Conservation (phyloP, 2,113 vertebrate genomes). For the Pterocles burchelli region DNA sequence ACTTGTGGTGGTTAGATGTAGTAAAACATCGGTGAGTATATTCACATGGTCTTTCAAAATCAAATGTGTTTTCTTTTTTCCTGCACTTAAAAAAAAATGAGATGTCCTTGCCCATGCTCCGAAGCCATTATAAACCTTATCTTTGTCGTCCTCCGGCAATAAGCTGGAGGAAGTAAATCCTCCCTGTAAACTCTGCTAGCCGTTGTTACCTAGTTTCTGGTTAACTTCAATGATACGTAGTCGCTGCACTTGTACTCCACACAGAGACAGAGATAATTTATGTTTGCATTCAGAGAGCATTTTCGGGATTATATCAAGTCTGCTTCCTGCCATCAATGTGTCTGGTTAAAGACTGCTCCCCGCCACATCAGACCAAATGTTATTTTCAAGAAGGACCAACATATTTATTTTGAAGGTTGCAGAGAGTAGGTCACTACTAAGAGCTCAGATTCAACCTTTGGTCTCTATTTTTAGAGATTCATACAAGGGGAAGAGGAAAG, state of each 20-base stretch:
- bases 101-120: not conserved
- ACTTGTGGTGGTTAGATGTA: not conserved
- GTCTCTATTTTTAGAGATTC: not conserved
- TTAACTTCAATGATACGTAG: not conserved
- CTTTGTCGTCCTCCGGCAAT: not conserved
- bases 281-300: not conserved
- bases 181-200: not conserved
- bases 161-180: not conserved
- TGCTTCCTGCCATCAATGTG: not conserved
- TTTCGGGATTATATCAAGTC: not conserved
- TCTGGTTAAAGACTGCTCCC: not conserved
- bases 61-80: not conserved
- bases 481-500: not conserved
- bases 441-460: not conserved
- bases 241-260: accelerated
- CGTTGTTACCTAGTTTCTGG: not conserved
- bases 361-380: not conserved
- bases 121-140: not conserved
- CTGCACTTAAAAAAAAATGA: not conserved
- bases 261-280: not conserved
- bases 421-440: not conserved
- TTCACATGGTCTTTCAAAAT: not conserved
- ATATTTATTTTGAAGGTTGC: not conserved
- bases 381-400: not conserved
- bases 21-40: not conserved